These are phyloP conservation scores for Camarhynchus parvulus DNA, from an alignment of 2,113 vertebrate genomes.

Conservation along the genomic window DNA sequence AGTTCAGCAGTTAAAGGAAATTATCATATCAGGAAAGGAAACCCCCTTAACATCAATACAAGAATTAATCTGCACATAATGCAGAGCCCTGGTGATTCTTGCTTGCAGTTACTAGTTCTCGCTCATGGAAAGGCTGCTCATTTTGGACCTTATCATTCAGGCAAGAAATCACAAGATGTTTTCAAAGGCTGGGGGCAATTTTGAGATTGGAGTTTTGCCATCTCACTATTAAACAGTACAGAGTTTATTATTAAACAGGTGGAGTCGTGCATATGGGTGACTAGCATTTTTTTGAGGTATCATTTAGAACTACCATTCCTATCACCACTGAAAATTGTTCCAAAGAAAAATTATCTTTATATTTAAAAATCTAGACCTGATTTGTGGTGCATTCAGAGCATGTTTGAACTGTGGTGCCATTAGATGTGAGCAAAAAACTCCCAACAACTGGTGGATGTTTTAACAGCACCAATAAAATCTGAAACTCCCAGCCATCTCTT, in stretches of 20 bases:
- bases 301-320: not conserved
- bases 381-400: not conserved
- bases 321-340: not conserved
- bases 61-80: not conserved
- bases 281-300: not conserved
- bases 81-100: not conserved
- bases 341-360: not conserved
- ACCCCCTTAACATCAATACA: not conserved
- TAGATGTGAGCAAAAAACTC: not conserved
- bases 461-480: not conserved
- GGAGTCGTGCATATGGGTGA: not conserved
- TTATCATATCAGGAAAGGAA: slow-evolving; percentile 38
- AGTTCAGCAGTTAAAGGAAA: slow-evolving; percentile 49
- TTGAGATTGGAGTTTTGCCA: not conserved
- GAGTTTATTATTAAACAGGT: not conserved
- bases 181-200: not conserved
- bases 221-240: not conserved
- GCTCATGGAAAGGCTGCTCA: fast-evolving
- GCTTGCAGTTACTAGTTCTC: not conserved
- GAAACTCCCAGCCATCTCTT: not conserved
- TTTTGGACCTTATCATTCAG: not conserved
- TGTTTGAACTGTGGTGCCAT: not conserved
- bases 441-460: fast-evolving
- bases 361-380: not conserved
- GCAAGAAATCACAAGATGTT: not conserved